Evolutionary conservation across 2,797 vertebrate genomes (phyloP).

Genomic region (Cynopterus sphinx): DNA sequence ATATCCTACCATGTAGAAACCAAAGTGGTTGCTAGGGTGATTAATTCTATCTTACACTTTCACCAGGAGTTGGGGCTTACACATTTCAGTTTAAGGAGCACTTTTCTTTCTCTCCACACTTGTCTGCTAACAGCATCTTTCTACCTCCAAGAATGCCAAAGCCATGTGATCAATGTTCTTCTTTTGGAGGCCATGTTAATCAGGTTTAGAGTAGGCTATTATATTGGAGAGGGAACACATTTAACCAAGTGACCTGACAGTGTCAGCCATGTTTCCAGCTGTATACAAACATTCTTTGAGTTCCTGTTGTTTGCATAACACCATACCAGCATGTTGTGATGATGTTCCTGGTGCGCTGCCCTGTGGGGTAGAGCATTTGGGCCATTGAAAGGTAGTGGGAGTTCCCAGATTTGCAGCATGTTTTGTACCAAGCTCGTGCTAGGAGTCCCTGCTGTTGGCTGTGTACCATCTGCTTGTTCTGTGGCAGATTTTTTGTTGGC

Average conservation of each 20-base stretch:
- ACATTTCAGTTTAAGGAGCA: neutral
- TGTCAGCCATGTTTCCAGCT: neutral
- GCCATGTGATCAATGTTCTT: neutral
- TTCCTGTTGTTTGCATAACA: neutral
- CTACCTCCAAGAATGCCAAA: neutral
- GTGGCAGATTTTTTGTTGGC: neutral
- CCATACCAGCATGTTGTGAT: fast-evolving
- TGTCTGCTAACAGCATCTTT: neutral
- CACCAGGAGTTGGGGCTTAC: neutral
- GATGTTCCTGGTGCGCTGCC: neutral
- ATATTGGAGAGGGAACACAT: neutral
- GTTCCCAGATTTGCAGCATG: neutral
- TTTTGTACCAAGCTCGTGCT: neutral
- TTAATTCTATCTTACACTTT: neutral
- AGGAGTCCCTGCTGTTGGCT: neutral
- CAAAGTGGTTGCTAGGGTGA: neutral
- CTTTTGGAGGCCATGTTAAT: neutral
- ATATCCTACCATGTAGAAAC: neutral
- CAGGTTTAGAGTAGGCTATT: neutral
- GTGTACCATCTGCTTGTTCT: neutral
- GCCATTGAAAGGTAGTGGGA: neutral
- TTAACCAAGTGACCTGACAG: neutral
- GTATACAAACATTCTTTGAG: neutral
- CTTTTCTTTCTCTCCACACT: neutral
- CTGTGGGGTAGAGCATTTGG: neutral